Conservation (phyloP, 2,113 vertebrate species). For the Callopanchax toddi region DNA sequence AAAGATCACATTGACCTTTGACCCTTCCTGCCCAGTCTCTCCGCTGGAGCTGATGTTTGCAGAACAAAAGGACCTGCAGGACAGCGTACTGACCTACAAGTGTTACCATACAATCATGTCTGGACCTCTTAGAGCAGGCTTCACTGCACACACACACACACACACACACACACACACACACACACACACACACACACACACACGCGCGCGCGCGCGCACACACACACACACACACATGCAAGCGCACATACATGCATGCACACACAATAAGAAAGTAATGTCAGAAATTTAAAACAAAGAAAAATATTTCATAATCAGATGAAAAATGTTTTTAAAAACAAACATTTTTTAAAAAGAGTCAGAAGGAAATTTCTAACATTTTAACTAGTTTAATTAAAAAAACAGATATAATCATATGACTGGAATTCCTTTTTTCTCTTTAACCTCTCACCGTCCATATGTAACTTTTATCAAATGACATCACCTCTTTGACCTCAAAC, state of each 20-base stretch:
- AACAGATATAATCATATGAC: too few species aligned
- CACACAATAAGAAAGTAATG: too few species aligned
- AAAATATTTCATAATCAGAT: too few species aligned
- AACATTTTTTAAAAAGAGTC: too few species aligned
- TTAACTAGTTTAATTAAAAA: too few species aligned
- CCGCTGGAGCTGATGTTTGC: conserved; percentile 45
- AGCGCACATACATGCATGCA: too few species aligned
- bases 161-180: conserved; percentile 4
- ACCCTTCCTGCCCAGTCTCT: conserved; percentile 29
- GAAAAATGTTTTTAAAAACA: too few species aligned
- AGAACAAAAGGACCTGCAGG: conserved; percentile 70
- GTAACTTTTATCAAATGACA: conserved; percentile 28
- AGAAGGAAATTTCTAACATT: too few species aligned
- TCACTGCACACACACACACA: conserved; percentile 48
- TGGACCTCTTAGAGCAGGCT: conserved; percentile 47
- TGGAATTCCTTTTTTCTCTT: conserved; percentile 29
- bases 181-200: conserved; percentile 30
- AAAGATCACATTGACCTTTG: conserved; percentile 55
- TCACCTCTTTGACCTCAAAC: conserved; percentile 15
- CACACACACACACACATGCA: not conserved
- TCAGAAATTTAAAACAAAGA: too few species aligned
- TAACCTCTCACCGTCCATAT: conserved; percentile 45
- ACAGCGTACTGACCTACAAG: conserved; percentile 61
- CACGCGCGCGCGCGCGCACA: conserved; percentile 17
- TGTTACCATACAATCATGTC: conserved; percentile 70